phyloP scores from a whole-genome alignment of 2,113 vertebrate species.

The Suricata suricatta region DNA sequence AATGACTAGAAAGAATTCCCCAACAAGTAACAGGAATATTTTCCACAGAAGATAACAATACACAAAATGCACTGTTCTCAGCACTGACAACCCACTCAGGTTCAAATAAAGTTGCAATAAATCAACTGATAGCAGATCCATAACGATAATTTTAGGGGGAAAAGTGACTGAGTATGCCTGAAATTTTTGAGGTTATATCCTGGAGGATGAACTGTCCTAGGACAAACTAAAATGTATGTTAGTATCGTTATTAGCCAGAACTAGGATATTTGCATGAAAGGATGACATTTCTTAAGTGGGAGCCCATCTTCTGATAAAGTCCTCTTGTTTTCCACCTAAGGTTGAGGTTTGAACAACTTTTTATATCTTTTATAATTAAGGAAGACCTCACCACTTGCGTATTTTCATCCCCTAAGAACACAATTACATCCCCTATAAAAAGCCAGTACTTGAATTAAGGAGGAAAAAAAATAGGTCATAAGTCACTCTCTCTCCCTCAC shows the following conservation, averaged over 20 bases:
- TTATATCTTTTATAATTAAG: not conserved
- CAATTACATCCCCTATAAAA: not conserved
- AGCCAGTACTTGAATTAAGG: not conserved
- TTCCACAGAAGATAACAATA: not conserved
- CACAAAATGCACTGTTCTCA: not conserved
- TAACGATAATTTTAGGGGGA: not conserved
- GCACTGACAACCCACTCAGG: not conserved
- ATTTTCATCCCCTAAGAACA: constrained; percentile 1
- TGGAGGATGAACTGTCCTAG: not conserved
- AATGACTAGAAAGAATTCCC: not conserved
- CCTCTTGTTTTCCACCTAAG: not conserved
- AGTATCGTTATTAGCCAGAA: not conserved
- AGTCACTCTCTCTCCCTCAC: not conserved
- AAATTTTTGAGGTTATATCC: not conserved
- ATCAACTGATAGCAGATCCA: not conserved
- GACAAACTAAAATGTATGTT: not conserved
- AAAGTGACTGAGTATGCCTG: not conserved
- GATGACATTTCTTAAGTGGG: not conserved
- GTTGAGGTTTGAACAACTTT: not conserved
- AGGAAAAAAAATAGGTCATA: not conserved
- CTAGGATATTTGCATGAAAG: not conserved
- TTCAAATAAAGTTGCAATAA: constrained; percentile 27
- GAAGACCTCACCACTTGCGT: not conserved
- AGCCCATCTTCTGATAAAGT: not conserved
- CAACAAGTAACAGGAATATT: not conserved